These are phyloP conservation scores for Gephyroberyx darwinii DNA, from an alignment of 2,797 vertebrate species.

Conservation along the genomic window DNA sequence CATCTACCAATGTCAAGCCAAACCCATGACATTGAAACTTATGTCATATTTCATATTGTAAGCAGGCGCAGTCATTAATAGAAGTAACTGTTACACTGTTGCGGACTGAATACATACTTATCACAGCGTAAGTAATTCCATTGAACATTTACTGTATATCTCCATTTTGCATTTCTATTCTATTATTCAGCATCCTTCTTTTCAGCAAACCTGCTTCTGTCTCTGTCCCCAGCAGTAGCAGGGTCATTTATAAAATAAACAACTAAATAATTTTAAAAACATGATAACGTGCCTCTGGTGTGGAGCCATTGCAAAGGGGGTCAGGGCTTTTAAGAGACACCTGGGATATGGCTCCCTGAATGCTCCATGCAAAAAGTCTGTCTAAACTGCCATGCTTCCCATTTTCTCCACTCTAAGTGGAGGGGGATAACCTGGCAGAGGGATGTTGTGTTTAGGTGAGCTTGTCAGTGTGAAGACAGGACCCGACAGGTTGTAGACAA, in stretches of 20 bases:
- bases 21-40: constrained; percentile 58
- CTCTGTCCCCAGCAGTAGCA: background rate
- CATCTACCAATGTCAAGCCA: constrained; percentile 35
- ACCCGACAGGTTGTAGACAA: constrained; percentile 24
- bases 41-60: constrained; percentile 16
- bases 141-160: background rate
- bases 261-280: background rate
- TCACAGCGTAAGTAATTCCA: background rate
- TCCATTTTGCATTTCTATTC: constrained; percentile 9
- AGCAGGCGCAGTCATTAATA: constrained; percentile 24
- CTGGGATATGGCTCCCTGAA: constrained; percentile 14
- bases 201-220: constrained; percentile 17
- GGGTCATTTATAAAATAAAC: constrained; percentile 22
- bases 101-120: background rate
- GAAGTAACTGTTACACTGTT: background rate
- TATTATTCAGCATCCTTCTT: constrained; percentile 8
- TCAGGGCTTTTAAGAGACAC: constrained; percentile 46
- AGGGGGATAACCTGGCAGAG: constrained; percentile 48
- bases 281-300: background rate
- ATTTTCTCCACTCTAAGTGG: constrained; percentile 46
- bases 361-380: too few species aligned
- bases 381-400: constrained; percentile 12
- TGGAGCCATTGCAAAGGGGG: constrained; percentile 5
- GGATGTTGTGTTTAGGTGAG: constrained; percentile 47
- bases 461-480: constrained; percentile 48